phyloP scores from a whole-genome alignment of 1,140 invertebrate species.

The Maconellicoccus hirsutus region DNA sequence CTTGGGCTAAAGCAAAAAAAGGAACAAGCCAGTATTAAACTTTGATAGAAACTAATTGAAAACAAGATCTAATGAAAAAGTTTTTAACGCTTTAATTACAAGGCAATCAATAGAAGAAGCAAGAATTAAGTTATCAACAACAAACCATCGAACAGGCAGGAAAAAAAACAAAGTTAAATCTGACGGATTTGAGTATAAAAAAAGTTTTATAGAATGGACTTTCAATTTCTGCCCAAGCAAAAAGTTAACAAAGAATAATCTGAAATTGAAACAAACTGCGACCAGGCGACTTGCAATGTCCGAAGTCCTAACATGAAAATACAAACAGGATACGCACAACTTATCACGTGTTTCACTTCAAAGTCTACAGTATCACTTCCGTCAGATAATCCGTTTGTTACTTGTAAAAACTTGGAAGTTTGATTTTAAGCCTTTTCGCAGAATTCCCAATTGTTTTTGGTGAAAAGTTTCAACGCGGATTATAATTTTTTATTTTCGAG shows the following conservation, averaged over 20 bases:
- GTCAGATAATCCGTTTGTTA: constrained; percentile 4
- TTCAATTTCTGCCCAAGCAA: not conserved
- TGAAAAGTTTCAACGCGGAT: not conserved
- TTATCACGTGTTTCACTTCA: not conserved
- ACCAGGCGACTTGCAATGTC: not conserved
- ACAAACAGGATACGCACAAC: not conserved
- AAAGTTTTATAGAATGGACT: not conserved
- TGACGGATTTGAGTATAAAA: not conserved
- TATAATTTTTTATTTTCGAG: not conserved
- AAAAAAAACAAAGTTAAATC: not conserved
- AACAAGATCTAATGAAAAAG: constrained; percentile 9
- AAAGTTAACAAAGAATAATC: constrained; percentile 9
- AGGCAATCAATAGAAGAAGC: not conserved
- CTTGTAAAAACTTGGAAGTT: not conserved
- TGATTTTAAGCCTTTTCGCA: not conserved
- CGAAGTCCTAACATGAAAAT: not conserved
- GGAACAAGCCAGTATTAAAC: not conserved
- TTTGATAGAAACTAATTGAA: constrained; percentile 1
- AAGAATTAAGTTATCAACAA: constrained; percentile 9
- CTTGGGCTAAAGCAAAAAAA: not conserved
- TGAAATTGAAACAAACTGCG: not conserved
- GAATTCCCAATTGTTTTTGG: not conserved
- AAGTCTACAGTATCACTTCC: constrained; percentile 4
- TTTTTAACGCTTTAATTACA: constrained; percentile 5
- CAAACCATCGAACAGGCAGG: not conserved